Evolutionary conservation across 2,113 vertebrate species (phyloP).

Genomic region (Bucco capensis): DNA sequence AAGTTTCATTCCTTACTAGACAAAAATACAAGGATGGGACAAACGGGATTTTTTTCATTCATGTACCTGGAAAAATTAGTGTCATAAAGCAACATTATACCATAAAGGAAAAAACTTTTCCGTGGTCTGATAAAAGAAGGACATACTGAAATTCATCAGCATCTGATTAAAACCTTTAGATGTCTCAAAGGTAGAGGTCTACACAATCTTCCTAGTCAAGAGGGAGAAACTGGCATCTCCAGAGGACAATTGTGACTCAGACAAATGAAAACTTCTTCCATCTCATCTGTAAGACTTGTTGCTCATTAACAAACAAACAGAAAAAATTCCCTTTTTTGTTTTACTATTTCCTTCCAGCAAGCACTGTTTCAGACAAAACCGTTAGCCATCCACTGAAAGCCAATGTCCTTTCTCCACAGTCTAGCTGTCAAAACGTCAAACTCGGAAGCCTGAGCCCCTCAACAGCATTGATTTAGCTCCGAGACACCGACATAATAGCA

Average conservation of each 20-base stretch:
- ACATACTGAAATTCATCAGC: neutral
- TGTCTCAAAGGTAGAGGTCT: neutral
- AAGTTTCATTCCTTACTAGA: neutral
- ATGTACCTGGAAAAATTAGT: neutral
- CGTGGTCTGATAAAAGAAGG: neutral
- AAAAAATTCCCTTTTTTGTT: neutral
- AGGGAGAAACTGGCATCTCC: neutral
- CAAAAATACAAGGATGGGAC: neutral
- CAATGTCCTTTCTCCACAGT: slow-evolving; percentile 3
- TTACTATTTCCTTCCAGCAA: neutral
- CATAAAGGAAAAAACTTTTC: neutral
- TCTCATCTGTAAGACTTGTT: neutral
- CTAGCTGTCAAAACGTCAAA: neutral
- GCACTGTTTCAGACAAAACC: neutral
- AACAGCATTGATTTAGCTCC: neutral
- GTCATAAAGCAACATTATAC: neutral
- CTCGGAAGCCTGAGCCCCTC: neutral
- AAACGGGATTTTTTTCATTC: neutral
- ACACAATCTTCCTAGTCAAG: neutral
- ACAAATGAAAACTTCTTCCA: neutral
- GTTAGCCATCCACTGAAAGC: neutral
- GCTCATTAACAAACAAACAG: neutral
- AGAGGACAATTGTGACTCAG: neutral
- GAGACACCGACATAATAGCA: neutral
- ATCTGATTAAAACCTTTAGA: neutral